phyloP scores from a whole-genome alignment of 2,888 invertebrate genomes.

The Catocala sponsa region DNA sequence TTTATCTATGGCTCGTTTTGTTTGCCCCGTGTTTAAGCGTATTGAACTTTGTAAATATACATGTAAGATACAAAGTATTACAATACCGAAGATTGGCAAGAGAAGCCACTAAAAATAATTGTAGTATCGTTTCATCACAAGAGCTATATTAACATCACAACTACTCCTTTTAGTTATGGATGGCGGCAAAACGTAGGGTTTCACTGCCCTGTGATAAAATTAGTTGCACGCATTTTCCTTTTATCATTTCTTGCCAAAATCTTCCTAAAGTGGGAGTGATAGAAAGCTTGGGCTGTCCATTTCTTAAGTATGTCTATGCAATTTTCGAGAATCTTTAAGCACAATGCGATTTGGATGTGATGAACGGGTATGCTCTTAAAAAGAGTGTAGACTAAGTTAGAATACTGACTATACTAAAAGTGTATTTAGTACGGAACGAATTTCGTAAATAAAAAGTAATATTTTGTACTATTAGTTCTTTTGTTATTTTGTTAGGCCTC shows the following conservation, averaged over 20 bases:
- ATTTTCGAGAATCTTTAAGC: conserved; percentile 41
- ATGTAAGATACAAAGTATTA: conserved; percentile 10
- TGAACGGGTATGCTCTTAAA: conserved; percentile 71
- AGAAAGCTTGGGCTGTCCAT: conserved; percentile 20
- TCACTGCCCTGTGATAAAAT: conserved; percentile 2
- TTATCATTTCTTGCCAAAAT: conserved; percentile 32
- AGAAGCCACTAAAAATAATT: conserved; percentile 10
- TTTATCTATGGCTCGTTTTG: conserved; percentile 18
- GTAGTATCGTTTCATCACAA: not conserved
- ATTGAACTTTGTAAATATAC: conserved; percentile 15
- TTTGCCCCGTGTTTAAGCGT: conserved; percentile 2
- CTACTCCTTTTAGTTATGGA: not conserved
- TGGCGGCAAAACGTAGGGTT: not conserved
- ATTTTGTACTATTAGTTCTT: conserved; percentile 35
- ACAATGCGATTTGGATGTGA: conserved; percentile 69
- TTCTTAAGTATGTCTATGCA: conserved; percentile 20
- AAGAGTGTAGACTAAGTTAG: conserved; percentile 66
- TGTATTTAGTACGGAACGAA: conserved; percentile 53
- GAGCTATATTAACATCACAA: conserved; percentile 20
- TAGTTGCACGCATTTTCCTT: conserved; percentile 1
- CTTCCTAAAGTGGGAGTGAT: not conserved
- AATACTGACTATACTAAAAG: conserved; percentile 45
- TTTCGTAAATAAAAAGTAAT: conserved; percentile 44
- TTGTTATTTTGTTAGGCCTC: conserved; percentile 31
- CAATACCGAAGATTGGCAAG: conserved; percentile 5